phyloP scores from a whole-genome alignment of 2,797 vertebrate genomes.

The Alectoris magna region DNA sequence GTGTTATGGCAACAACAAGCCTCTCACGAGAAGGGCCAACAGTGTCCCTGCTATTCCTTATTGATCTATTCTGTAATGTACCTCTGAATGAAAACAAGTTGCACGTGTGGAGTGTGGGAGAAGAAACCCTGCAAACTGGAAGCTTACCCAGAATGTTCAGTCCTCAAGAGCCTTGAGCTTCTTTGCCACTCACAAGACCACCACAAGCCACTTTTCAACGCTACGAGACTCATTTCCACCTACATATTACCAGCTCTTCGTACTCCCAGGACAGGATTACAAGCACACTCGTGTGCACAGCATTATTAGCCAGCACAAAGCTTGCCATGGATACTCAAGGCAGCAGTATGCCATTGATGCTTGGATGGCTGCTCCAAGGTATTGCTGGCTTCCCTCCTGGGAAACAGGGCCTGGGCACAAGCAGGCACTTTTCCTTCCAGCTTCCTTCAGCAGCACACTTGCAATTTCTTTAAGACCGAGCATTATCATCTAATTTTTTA shows the following conservation, averaged over 20 bases:
- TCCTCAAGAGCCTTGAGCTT: rapidly evolving
- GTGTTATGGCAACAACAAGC: rapidly evolving
- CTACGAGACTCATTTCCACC: not conserved
- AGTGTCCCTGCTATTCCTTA: not conserved
- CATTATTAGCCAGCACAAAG: not conserved
- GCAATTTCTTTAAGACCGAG: rapidly evolving
- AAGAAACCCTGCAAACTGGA: not conserved
- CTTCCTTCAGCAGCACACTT: not conserved
- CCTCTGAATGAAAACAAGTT: not conserved
- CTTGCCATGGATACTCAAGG: not conserved
- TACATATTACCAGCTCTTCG: not conserved
- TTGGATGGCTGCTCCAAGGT: not conserved
- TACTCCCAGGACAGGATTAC: rapidly evolving
- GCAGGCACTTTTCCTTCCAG: not conserved
- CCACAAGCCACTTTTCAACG: not conserved
- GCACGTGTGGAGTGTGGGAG: rapidly evolving
- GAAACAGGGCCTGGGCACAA: rapidly evolving
- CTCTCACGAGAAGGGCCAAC: not conserved
- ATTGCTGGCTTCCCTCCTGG: not conserved
- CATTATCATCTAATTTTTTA: no score
- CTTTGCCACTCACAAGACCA: not conserved
- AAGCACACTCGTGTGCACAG: not conserved
- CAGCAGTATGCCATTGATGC: not conserved
- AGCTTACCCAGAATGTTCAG: rapidly evolving
- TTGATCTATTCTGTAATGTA: not conserved